Base-by-base conservation (phyloP, 2,113 vertebrate species). In the Halcyon senegalensis region DNA sequence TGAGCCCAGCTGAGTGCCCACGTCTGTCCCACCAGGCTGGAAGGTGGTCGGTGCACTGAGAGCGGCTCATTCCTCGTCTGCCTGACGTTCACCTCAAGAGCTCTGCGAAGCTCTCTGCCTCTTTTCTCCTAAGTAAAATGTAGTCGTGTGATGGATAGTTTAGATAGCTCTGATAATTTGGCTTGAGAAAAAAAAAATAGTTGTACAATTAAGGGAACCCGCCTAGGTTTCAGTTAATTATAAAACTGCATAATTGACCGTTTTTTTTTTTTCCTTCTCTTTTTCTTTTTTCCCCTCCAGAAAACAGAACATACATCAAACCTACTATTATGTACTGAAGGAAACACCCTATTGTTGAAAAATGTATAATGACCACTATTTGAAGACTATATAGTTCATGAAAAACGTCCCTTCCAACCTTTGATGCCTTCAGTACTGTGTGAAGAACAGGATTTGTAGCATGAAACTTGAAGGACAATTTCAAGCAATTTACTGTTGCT, bases 291-390 rank as follows among this genome's bases (percentile, higher is more conserved):
- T 12, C 27, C 51, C 18, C 86, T 94, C 33, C 94, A 98, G 98
- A 98, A 98, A 98, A 98, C 94, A 97, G 98, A 97, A 93, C 97
- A 44, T 98, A 98, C 95, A 98, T 98, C 98, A 99, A 98, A 83
- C 98, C 98, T 9, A 98, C 97, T 23, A 98, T 98, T 53, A 98
- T 98, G 96, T 98, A 98, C 98, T 98, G 98, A 99, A 97, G 72
- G 59, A 84, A 79, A 92, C 91, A 62, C 63, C 63, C 82, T 60
- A 15, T 50, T 84, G 94, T 30, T 88, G 95, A 95, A 43, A 90
- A 94, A 69, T 53, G 72, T 94, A 3, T 69, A 46, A 96, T 94
- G 94, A 96, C 95, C 91, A 92, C 89, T 94, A 53, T 95, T 76
- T 75, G 96, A 96, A 97, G 96, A 97, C 87, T 41, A 89, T 82